Base-by-base conservation (phyloP, 2,888 invertebrate genomes). In the Elysia crispata region DNA sequence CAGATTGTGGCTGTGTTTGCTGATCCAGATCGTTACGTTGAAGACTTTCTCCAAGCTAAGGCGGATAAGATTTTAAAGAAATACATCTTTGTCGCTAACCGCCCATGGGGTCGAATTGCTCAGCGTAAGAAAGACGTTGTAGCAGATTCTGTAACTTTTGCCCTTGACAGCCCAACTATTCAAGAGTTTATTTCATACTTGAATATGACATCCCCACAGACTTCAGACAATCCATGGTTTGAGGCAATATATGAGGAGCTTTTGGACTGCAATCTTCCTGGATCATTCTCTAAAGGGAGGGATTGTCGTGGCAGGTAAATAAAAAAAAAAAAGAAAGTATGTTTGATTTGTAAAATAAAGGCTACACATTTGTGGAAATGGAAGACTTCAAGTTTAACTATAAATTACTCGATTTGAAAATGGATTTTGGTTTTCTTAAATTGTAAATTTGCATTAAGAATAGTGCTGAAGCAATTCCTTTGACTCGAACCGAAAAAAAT, bases 151-250 rank as follows among this genome's bases (percentile, higher is more conserved):
- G 64, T 87, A 3, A 84, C 82, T 78, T 86, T 87, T 81, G 83
- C 85, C 20, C 72, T 83, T 23, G 25, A 73, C 25, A 57, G 77
- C 1, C 82, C 83, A 6, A 72, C 70, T 1, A 78, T 86, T 28
- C 15, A 74, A 20, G 74, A 78, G 1, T 85, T 86, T 72, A 75
- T 66, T 1, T 79, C 1, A 13, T 85, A 83, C 79, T 49, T 85
- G 33, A n/a, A 49, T n/a, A 62, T 6, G 11, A 50, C 62, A 13
- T 28, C 64, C 20, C 69, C 80, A 1, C 23, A 31, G 11, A 33
- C 5, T 8, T 75, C 54, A 50, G 70, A 66, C 66, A 90, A 90
- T 73, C 90, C 90, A 5, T 91, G 91, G 91, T 85, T 90, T 70
- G 50, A 82, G 13, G 89, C 89, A 28, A 89, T 85, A 72, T 90